Conservation (phyloP, 2,888 invertebrate species). For the Spilosoma lubricipeda region DNA sequence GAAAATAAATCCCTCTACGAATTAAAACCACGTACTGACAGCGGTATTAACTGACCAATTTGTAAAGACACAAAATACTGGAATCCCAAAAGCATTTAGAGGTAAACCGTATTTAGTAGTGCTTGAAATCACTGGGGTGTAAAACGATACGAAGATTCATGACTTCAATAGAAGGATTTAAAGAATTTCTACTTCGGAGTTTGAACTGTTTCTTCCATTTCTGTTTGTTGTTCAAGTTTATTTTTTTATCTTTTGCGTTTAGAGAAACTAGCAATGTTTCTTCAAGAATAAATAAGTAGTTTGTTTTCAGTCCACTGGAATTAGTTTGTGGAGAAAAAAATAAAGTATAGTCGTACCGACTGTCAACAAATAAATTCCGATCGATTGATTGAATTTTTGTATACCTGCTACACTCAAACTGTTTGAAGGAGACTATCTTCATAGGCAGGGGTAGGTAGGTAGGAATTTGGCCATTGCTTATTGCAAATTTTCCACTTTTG, state of each 20-base stretch:
- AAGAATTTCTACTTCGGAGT: slow-evolving; percentile 30
- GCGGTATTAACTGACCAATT: slow-evolving; percentile 51
- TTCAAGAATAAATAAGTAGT: not conserved
- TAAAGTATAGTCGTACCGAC: not conserved
- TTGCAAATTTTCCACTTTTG: no score
- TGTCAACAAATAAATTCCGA: not conserved
- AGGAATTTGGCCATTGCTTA: no score
- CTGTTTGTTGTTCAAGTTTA: slow-evolving; percentile 9
- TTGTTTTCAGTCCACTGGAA: not conserved
- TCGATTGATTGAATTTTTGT: not conserved
- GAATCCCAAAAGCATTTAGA: slow-evolving; percentile 39
- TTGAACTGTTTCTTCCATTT: slow-evolving; percentile 15
- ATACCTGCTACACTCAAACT: no score
- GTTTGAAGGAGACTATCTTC: no score
- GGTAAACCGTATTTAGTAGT: slow-evolving; percentile 49
- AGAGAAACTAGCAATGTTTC: slow-evolving; percentile 6
- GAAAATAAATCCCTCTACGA: slow-evolving; percentile 47
- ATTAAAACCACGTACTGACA: slow-evolving; percentile 55
- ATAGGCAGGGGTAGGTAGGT: no score
- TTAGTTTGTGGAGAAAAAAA: not conserved
- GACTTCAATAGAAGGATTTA: slow-evolving; percentile 36
- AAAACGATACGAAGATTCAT: slow-evolving; percentile 47
- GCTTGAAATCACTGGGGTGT: slow-evolving; percentile 37
- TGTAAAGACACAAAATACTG: slow-evolving; percentile 45
- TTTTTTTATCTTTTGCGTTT: not conserved